These are phyloP conservation scores for Heliconius eleuchia DNA, from an alignment of 1,140 invertebrate species.

Conservation along the genomic window DNA sequence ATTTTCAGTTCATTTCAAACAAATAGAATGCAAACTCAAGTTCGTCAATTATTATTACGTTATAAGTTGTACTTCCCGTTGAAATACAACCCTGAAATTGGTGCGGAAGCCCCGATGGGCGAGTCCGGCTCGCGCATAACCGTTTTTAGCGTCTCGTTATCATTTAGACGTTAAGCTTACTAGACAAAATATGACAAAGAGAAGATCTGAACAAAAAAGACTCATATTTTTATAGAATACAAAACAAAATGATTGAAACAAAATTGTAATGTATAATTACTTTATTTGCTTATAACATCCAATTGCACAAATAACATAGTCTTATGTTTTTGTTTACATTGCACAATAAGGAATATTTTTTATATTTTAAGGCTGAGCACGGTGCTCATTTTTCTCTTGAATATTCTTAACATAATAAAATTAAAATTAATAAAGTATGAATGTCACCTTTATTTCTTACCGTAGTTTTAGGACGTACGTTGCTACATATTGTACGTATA, in stretches of 20 bases:
- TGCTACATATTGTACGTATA: not conserved
- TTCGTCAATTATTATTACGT: not conserved
- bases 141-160: no score
- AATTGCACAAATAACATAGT: not conserved
- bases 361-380: not conserved
- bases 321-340: not conserved
- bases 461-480: no score
- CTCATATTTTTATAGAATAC: no score
- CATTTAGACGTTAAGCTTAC: no score
- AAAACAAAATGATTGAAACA: not conserved
- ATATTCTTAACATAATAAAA: slow-evolving; percentile 17
- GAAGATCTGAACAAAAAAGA: no score
- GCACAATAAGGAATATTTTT: no score
- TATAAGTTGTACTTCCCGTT: not conserved
- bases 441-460: slow-evolving; percentile 18
- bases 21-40: no score
- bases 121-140: no score
- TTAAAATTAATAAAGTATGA: slow-evolving; percentile 30
- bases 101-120: no score
- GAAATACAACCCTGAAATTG: no score
- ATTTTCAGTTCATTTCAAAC: no score
- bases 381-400: not conserved
- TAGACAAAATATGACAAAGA: no score
- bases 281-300: not conserved
- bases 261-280: not conserved